Base-by-base conservation (phyloP, 1,140 invertebrate genomes). In the Apis mellifera region DNA sequence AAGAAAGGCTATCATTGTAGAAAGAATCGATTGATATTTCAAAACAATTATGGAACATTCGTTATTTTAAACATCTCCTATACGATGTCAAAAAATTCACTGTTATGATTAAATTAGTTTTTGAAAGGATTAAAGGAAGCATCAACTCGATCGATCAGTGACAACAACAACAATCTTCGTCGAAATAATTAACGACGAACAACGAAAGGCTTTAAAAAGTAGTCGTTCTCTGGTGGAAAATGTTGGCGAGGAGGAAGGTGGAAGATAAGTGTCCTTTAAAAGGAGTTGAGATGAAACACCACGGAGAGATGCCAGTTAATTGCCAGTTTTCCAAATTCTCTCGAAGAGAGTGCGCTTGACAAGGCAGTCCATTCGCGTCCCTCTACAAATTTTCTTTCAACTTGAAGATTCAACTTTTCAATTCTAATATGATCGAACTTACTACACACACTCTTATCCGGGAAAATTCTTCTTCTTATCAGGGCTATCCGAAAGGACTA, bases 351-450 rank as follows among this genome's bases (percentile, higher is more conserved):
- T 23, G 21, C 23, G 26, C 52, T 77, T 59, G 62, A 54, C 32
- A 11, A 15, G 12, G 42, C 32, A 74, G 55, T 55, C 57, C 81
- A 54, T 78, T 89, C 84, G 69, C 78, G 83, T 81, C 85, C 59
- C 74, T 59, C 55, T 74, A 82, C 80, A 86, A 86, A 82, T 72
- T 64, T 70, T 77, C 82, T 76, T 80, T 7, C 62, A 48, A 23
- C 59, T 26, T 26, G 84, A 60, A 80, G 80, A 68, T 26, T n/a
- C n/a, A n/a, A n/a, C n/a, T n/a, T 78, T 71, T 13, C 48, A 69
- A 64, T 83, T 84, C 80, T 75, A 74, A 21, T 52, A 17, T 26
- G 66, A 11, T 4, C 32, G 32, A 32, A 32, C 32, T 32, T 32
- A 7, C 48, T 55, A 50, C 68, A 64, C 75, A 32, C 59, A 68